phyloP scores from a whole-genome alignment of 2,113 vertebrate species.

The Cyanistes caeruleus region DNA sequence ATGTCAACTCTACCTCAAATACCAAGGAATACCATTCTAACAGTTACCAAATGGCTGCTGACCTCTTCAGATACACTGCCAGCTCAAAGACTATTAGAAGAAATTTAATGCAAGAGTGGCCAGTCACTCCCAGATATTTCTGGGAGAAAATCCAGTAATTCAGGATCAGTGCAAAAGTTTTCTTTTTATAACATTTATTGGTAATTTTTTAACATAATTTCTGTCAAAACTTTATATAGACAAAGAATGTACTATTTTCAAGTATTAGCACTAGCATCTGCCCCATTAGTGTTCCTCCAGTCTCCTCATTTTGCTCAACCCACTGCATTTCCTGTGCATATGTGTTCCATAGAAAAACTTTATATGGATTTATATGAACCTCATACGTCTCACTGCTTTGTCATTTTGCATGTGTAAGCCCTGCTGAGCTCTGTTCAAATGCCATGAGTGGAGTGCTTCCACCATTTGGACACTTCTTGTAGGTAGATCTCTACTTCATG shows the following conservation, averaged over 20 bases:
- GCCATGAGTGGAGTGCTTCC: neutral
- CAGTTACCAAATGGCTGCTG: neutral
- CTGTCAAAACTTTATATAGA: fast-evolving
- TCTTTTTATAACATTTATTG: neutral
- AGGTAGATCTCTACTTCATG: neutral
- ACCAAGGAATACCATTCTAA: neutral
- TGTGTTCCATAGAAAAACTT: neutral
- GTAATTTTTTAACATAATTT: neutral
- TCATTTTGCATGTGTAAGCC: neutral
- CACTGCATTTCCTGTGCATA: neutral
- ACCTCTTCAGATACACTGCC: neutral
- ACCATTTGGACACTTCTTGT: neutral
- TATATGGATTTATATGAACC: neutral
- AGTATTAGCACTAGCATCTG: neutral
- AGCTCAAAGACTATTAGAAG: neutral
- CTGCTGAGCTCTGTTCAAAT: neutral
- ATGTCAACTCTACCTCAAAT: neutral
- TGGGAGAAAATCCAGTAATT: neutral
- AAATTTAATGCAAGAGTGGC: neutral
- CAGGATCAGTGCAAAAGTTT: neutral
- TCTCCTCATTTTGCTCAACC: neutral
- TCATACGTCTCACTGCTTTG: neutral
- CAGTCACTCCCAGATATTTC: neutral
- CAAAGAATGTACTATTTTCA: neutral
- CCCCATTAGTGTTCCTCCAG: neutral